Evolutionary conservation across 1,140 invertebrate genomes (phyloP).

Genomic region (Palaemon carinicauda): DNA sequence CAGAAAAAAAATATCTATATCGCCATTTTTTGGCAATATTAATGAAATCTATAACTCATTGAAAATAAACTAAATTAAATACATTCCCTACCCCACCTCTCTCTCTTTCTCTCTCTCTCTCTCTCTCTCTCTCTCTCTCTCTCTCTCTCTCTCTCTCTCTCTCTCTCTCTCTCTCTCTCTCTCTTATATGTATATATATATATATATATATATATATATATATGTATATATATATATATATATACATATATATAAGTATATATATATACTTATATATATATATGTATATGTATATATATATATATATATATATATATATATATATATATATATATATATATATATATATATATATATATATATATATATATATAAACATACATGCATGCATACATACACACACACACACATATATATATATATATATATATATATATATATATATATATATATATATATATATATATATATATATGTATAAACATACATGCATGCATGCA

Average conservation of each 20-base stretch:
- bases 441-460: too few species aligned
- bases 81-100: too few species aligned
- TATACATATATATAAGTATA: background rate
- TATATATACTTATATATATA: background rate
- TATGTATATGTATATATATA: background rate
- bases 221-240: background rate
- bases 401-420: too few species aligned
- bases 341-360: background rate
- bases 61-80: too few species aligned
- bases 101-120: too few species aligned
- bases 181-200: background rate
- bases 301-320: background rate
- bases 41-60: too few species aligned
- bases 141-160: background rate
- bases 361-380: background rate
- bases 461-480: too few species aligned
- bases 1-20: too few species aligned
- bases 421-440: too few species aligned
- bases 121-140: background rate
- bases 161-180: background rate
- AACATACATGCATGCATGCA: background rate
- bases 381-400: too few species aligned
- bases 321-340: background rate
- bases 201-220: background rate
- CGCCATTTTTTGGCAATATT: too few species aligned